Evolutionary conservation across 2,113 vertebrate genomes (phyloP).

Genomic region (Indicator maculatus): DNA sequence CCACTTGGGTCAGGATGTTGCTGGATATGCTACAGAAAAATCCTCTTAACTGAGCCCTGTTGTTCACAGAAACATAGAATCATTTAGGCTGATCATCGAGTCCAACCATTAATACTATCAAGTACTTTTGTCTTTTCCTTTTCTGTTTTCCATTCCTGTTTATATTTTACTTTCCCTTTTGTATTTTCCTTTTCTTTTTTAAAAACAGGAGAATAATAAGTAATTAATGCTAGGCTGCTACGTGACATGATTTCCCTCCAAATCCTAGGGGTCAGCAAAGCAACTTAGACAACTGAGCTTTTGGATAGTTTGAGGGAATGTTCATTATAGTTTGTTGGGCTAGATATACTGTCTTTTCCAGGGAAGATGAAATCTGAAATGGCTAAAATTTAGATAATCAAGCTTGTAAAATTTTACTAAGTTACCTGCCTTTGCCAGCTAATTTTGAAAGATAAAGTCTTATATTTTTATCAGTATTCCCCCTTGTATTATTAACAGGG

Average conservation of each 20-base stretch:
- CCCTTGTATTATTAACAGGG: not conserved
- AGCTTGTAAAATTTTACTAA: not conserved
- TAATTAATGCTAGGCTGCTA: not conserved
- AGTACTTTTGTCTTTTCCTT: not conserved
- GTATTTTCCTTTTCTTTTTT: not conserved
- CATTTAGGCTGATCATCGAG: no score
- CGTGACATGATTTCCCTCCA: not conserved
- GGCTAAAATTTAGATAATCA: not conserved
- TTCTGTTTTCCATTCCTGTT: not conserved
- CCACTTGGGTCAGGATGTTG: fast-evolving
- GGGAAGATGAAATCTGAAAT: not conserved
- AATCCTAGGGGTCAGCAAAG: not conserved
- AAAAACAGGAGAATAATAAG: not conserved
- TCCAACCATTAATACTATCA: no score
- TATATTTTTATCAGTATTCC: not conserved
- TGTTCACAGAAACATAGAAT: no score
- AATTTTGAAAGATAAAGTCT: not conserved
- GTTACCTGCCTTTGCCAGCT: not conserved
- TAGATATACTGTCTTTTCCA: not conserved
- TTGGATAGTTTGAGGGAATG: not conserved
- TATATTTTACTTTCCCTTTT: not conserved
- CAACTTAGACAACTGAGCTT: not conserved
- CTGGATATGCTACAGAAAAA: not conserved
- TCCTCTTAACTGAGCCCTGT: not conserved
- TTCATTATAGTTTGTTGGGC: not conserved